These are phyloP conservation scores for Drosophila atripex DNA, from an alignment of 2,888 invertebrate genomes.

Conservation along the genomic window DNA sequence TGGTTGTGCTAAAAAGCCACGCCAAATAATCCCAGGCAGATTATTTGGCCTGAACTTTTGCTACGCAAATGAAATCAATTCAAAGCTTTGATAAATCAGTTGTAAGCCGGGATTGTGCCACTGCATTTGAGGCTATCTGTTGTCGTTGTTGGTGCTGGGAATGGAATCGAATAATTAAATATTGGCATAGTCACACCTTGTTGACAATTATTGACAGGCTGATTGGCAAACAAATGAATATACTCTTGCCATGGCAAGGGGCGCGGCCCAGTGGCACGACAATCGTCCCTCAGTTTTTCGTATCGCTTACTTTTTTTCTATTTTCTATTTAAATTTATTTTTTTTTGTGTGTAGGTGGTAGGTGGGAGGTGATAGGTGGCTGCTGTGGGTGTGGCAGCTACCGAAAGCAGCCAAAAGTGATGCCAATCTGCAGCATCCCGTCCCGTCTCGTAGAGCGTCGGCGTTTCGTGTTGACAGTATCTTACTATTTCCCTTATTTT, in stretches of 20 bases:
- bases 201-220: conserved; percentile 79
- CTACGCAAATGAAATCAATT: conserved; percentile 2
- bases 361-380: conserved; percentile 23
- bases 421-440: conserved; percentile 45
- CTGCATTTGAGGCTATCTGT: conserved; percentile 5
- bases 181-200: conserved; percentile 79
- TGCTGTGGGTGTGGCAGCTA: conserved; percentile 41
- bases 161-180: conserved; percentile 78
- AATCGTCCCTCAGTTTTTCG: conserved; percentile 21
- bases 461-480: conserved; percentile 58
- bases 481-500: too few species aligned
- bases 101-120: conserved; percentile 22
- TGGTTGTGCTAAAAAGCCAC: not conserved
- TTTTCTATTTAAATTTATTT: not conserved
- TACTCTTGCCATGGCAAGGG: conserved; percentile 61
- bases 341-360: conserved; percentile 3
- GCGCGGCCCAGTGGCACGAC: conserved; percentile 38
- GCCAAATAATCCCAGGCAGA: not conserved
- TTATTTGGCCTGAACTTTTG: not conserved
- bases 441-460: conserved; percentile 29
- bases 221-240: conserved; percentile 78
- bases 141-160: conserved; percentile 27
- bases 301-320: not conserved
- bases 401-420: conserved; percentile 44
- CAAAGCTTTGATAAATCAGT: not conserved